Evolutionary conservation across 2,797 vertebrate genomes (phyloP), one percentile per base, ranked within the genome.

Genomic region (Paedocypris micromegethes): DNA sequence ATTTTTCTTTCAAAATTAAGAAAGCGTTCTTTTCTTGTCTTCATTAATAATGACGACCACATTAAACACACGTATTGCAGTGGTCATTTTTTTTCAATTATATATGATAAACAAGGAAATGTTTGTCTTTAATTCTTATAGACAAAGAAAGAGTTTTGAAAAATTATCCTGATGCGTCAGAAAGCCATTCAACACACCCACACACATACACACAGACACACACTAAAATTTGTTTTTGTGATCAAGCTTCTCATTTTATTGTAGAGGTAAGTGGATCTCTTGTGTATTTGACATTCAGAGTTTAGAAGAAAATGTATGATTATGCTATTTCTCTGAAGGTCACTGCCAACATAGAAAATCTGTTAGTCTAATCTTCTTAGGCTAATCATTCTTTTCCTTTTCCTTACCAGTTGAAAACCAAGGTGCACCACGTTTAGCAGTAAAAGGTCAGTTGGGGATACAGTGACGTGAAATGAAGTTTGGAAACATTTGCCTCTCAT

Each of bases 381-480:
- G 49, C 44, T 43, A 64, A 43, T 53, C 57, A 42, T 39, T 37
- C 58, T 55, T 5, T 75, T 56, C 9, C 56, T 47, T 54, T 64
- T 48, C 48, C 49, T 37, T 49, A 58, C 63, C 50, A 67, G 59
- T 73, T 68, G 38, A 65, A 68, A 73, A 73, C 64, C 48, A 68
- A 72, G 3, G 47, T 62, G 66, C 64, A 61, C 64, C 66, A 58
- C 45, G 38, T 75, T 72, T 48, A 68, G 61, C 42, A 72, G 59
- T 60, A 3, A 67, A 50, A 77, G 85, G 83, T 89, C 85, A 84
- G 78, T 64, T 41, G 74, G 87, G 87, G 87, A 87, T 64, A 83
- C 47, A 9, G 66, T 61, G 69, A 40, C 48, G 47, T 37, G 68
- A 75, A 66, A 74, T 52, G 73, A 75, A 75, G 64, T 23, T 9